Base-by-base conservation (phyloP, 2,797 vertebrate genomes). In the Notoglanidium macrostoma region DNA sequence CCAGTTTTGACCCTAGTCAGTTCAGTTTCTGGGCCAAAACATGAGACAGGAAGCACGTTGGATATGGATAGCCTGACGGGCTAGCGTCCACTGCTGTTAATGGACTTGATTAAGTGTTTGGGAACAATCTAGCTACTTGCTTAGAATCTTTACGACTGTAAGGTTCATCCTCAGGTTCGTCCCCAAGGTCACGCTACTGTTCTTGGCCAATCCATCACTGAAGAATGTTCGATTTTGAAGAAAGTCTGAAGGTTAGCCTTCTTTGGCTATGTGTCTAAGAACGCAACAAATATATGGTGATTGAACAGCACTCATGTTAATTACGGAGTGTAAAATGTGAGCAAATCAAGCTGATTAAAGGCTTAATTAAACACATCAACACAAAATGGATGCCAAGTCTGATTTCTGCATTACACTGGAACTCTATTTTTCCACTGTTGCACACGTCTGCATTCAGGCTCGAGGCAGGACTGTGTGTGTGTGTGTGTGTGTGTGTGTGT, bases 391-490 rank as follows among this genome's bases (percentile, higher is more conserved):
- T 40, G 35, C 63, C n/a, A 65, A 21, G 21, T 74, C 70, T 49
- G 23, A 26, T 26, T 21, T 14, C 23, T 26, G 4, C 5, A 51
- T 76, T 29, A 54, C 49, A n/a, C 0, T 61, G 11, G 11, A 79
- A 59, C 14, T 35, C 29, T 74, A 46, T 74, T 61, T 74, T 49
- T 15, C 23, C 23, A 35, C 26, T 23, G 9, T 29, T 59, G 68
- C 51, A 11, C 68, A 44, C 0, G 35, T 3, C n/a, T 78, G 72
- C 59, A 12, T 77, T 77, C 73, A 54, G 59, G 44, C 70, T 57
- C 1, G 7, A 67, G 73, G 84, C 73, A 78, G 73, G 2, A 40
- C 51, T 77, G 29, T 87, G 55, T 29, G 65, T 81, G 54, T 61
- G 49, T 61, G 54, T 26, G 14, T 44, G 70, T 73, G 21, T 46